Base-by-base conservation (phyloP, 2,797 vertebrate species). In the Cynopterus sphinx region DNA sequence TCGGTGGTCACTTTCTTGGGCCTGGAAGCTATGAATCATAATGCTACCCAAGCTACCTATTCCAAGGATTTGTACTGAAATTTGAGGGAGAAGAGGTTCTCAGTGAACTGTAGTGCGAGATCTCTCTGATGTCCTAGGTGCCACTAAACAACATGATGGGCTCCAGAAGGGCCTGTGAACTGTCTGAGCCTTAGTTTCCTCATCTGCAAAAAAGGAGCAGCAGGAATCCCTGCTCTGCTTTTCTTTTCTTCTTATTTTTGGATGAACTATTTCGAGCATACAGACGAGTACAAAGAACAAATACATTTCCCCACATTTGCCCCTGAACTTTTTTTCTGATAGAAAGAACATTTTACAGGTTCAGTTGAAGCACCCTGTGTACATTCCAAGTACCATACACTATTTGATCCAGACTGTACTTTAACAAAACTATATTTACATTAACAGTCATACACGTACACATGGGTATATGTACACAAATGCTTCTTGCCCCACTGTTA, bases 251-350 rank as follows among this genome's bases (percentile, higher is more conserved):
- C 36, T 49, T 49, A 49, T 67, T 68, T 78, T 95, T 78, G 90
- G 53, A 67, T 70, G 57, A 79, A 68, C 75, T 89, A 89, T 89
- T 96, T 93, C 28, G 91, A 79, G 39, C 63, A 74, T 43, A 65
- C 61, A 53, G 51, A 82, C 95, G 95, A 95, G 77, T 53, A 91
- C 74, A 49, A 74, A 73, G 67, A 95, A 91, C 43, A 93, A 90
- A 75, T 51, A 41, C n/a, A 87, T 49, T 94, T 94, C 15, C 55
- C 39, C 41, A 68, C 71, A 85, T 88, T 96, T 92, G 51, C 75
- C 75, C 39, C 33, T 75, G 49, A 91, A 91, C 33, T 5, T 91
- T 90, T 90, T 90, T 85, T 15, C 63, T 55, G 49, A 93, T 91
- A 90, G 46, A 95, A 89, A 75, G 71, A 87, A 91, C 65, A 39